Percentiles rank a stretch among this genome's conserved stretches.
Conservation (phyloP, 2,113 vertebrate species). For the Potamarius usumacintae region DNA sequence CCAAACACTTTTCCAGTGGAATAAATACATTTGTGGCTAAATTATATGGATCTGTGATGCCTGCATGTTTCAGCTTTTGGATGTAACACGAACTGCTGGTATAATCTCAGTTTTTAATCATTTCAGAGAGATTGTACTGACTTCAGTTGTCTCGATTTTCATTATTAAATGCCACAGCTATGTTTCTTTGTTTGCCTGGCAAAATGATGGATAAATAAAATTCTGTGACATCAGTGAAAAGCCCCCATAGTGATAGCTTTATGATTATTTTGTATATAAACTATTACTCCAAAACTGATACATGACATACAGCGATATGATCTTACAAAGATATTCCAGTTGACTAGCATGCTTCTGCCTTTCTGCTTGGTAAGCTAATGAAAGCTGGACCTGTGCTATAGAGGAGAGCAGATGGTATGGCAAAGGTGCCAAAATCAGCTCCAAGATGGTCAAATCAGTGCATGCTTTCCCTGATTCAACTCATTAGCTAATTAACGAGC, state of each 20-base stretch:
- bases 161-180: too few species aligned
- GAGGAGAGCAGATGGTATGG: constrained; percentile 36
- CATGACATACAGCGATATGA: background rate
- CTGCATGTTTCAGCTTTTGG: too few species aligned
- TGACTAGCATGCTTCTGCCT: constrained; percentile 8
- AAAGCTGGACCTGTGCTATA: constrained; percentile 22
- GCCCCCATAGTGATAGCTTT: background rate
- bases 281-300: background rate
- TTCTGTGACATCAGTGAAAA: too few species aligned
- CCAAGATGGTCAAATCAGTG: constrained; percentile 15
- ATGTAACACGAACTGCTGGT: too few species aligned
- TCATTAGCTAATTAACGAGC: constrained; percentile 37
- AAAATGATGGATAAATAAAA: too few species aligned
- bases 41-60: too few species aligned
- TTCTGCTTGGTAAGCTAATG: constrained; percentile 15
- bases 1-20: too few species aligned
- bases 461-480: constrained; percentile 34
- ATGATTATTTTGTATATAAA: background rate
- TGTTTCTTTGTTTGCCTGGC: too few species aligned
- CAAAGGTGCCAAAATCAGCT: constrained; percentile 31
- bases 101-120: too few species aligned
- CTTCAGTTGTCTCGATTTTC: too few species aligned
- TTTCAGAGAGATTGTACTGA: too few species aligned
- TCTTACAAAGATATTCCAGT: background rate
- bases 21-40: too few species aligned